Evolutionary conservation across 2,797 vertebrate species (phyloP), one percentile per base, ranked within the genome.

Genomic region (Falco biarmicus): DNA sequence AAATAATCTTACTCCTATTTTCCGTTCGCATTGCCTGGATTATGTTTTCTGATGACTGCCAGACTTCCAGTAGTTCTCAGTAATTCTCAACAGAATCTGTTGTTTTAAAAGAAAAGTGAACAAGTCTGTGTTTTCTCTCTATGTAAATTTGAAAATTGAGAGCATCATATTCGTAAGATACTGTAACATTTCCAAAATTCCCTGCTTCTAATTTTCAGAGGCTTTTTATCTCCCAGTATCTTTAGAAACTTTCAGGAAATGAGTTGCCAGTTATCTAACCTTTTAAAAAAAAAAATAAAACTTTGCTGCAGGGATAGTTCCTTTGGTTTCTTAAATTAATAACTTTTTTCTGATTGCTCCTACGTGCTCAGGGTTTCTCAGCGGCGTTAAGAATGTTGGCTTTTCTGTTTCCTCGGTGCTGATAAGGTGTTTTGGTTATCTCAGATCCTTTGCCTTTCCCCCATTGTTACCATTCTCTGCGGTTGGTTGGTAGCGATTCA

Each of bases 401-500:
- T 70, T 59, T 74, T 6, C 20, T 37, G 22, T 51, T 82, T 75
- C 66, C 66, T 65, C 1, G 1, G 24, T 34, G 85, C 63, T 31
- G 63, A 54, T 61, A 45, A 89, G 59, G 54, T 6, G 0, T 14
- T 71, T 53, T 48, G 57, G 50, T 91, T 82, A 45, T 87, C 75
- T 82, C 70, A 4, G 1, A 37, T 53, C 63, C 82, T 70, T 56
- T n/a, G 11, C 64, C 24, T 50, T 61, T 43, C 53, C 26, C 61
- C 48, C 2, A 0, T 37, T 31, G 74, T 82, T 69, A 4, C 60
- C 2, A 0, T 34, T 56, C 31, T 26, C 29, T 0, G 56, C 2
- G 1, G 66, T 74, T 28, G 26, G 50, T 66, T 63, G 51, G 16
- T 60, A 15, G 64, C 25, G 78, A 84, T 75, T 87, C 90, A 57